A percentile compares a stretch with the other conserved stretches of the same genome.
phyloP scores from a whole-genome alignment of 2,888 invertebrate genomes.

The Lutraria lutraria region DNA sequence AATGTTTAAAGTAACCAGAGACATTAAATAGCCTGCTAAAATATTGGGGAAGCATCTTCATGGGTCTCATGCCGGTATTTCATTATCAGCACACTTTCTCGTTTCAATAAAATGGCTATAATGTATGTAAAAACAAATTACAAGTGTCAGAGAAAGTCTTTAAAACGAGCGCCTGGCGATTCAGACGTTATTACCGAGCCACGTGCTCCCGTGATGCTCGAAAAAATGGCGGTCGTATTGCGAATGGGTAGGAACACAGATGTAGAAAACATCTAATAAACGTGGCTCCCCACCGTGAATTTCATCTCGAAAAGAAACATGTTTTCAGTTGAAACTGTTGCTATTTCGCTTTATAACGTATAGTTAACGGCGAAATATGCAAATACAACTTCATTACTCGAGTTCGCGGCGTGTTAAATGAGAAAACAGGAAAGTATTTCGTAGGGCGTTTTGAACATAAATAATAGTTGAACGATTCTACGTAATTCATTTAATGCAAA shows the following conservation, averaged over 20 bases:
- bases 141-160: conserved; percentile 65
- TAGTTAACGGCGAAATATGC: conserved; percentile 44
- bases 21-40: conserved; percentile 34
- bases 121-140: conserved; percentile 73
- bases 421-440: not conserved
- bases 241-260: conserved; percentile 47
- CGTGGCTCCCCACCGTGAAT: conserved; percentile 51
- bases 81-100: conserved; percentile 71
- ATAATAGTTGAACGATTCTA: conserved; percentile 27
- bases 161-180: conserved; percentile 70
- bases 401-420: conserved; percentile 22
- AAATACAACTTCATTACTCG: conserved; percentile 31
- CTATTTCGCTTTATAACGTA: conserved; percentile 40
- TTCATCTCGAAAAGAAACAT: conserved; percentile 55
- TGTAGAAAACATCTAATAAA: conserved; percentile 56
- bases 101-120: conserved; percentile 70
- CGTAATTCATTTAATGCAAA: conserved; percentile 42
- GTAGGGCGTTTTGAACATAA: conserved; percentile 18
- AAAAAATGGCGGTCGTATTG: conserved; percentile 69
- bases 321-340: conserved; percentile 37
- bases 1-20: conserved; percentile 2
- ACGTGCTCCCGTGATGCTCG: conserved; percentile 57
- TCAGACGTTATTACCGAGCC: conserved; percentile 62
- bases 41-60: conserved; percentile 19
- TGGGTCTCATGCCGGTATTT: conserved; percentile 52